Evolutionary conservation across 2,888 invertebrate species (phyloP), one percentile per base, ranked within the genome.

Genomic region (Drosophila pseudotakahashii): DNA sequence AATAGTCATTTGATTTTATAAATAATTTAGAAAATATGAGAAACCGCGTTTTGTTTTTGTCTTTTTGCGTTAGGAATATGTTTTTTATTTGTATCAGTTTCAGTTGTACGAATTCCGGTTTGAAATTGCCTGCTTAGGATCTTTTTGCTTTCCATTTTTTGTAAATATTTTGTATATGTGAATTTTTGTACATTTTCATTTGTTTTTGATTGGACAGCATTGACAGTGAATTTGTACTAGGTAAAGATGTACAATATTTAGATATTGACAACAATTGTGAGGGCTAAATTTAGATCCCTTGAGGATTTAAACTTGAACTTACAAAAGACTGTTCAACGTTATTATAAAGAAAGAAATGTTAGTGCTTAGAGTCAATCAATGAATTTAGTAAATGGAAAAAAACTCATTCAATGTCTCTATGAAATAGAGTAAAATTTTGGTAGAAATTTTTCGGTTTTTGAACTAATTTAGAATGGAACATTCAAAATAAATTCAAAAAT

Each of bases 21-120:
- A 82, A 82, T 82, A 82, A 86, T 83, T 84, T 85, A 88, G 85
- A 84, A 88, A 84, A 84, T 85, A 84, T 84, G 88, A 84, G 88
- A 84, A 84, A 84, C 80, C 82, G 81, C 76, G 78, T 70, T 79
- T 72, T 78, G 58, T 77, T 53, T 77, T 77, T 84, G 67, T 72
- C 78, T 58, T 84, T 83, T 73, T 63, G 57, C 68, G 53, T 80
- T 85, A 88, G 84, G 86, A 84, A 84, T 82, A 83, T 60, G 53
- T 62, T 61, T 75, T 58, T 61, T 62, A 73, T 78, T 75, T 82
- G 76, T 76, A 77, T 81, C 64, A 66, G 73, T 84, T 86, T 76
- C 81, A 78, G 73, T 73, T 74, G 86, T 83, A 86, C 80, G 75
- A 84, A 75, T 70, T 70, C 36, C 76, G 86, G 80, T 73, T 74